Base-by-base conservation (phyloP, 2,888 invertebrate genomes). In the Drosophila cyrtoloma region DNA sequence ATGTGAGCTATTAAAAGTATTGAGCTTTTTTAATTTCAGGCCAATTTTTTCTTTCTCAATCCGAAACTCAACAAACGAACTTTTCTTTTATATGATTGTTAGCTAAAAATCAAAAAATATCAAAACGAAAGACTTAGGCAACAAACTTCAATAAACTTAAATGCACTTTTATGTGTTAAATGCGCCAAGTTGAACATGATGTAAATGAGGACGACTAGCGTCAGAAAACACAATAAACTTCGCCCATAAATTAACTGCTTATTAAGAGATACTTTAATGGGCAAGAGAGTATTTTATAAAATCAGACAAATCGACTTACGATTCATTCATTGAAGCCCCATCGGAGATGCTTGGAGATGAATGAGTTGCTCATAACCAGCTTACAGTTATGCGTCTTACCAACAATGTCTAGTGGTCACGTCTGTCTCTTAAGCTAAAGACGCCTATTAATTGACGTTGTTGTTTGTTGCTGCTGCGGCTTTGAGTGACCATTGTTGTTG, bases 91-190 rank as follows among this genome's bases (percentile, higher is more conserved):
- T 28, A 30, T 14, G 12, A 28, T 33, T 37, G n/a, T 19, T 37
- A 32, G 28, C 16, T 14, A 30, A 42, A 55, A 37, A 22, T 12
- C 12, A 39, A 39, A 47, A 47, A 28, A 14, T 26, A 42, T 16
- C 39, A 71, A 61, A 69, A 66, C 72, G 56, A 75, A 81, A 82
- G 79, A 86, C 81, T 87, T 84, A 74, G 68, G 72, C 74, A 80
- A 81, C 71, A 53, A 86, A 82, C 73, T 74, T 75, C 32, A 44
- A 42, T 39, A 28, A 26, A 61, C 14, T 66, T 37, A 22, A 47
- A 28, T 61, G n/a, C 30, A 53, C 55, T 77, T 64, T 26, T 60
- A n/a, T 35, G 44, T 14, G 19, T 28, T 39, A 10, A 44, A 65
- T 59, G 42, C 51, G 44, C 6, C 44, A 32, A 37, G 28, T 28